Evolutionary conservation across 2,888 invertebrate species (phyloP).

Genomic region (Abrostola tripartita): DNA sequence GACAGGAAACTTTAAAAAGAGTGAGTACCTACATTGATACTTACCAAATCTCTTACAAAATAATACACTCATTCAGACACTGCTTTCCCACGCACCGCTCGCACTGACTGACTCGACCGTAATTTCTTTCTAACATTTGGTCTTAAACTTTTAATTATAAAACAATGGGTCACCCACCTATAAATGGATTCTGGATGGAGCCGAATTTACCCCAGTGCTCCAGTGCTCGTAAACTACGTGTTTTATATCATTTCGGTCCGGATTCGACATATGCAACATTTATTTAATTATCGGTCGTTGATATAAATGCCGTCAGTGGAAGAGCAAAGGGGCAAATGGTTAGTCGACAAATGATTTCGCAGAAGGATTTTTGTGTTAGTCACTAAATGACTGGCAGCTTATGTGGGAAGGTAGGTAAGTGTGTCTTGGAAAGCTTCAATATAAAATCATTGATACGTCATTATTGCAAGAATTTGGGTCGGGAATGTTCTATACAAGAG

Average conservation of each 20-base stretch:
- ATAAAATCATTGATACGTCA: constrained; percentile 24
- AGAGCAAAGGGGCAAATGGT: constrained; percentile 29
- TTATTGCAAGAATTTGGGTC: no score
- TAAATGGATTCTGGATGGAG: constrained; percentile 32
- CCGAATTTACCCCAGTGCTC: constrained; percentile 29
- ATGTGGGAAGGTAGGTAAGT: constrained; percentile 12
- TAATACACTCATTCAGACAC: neutral
- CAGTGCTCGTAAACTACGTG: constrained; percentile 65
- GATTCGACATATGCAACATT: constrained; percentile 64
- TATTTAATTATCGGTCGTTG: constrained; percentile 64
- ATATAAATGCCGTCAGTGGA: constrained; percentile 39
- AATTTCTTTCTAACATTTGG: constrained; percentile 28
- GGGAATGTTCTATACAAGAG: no score
- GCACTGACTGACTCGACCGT: constrained; percentile 18
- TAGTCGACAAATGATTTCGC: constrained; percentile 53
- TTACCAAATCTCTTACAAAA: no score
- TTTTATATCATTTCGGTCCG: constrained; percentile 65
- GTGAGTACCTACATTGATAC: no score
- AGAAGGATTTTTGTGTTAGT: constrained; percentile 55
- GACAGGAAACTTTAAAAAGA: no score
- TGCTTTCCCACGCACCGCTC: constrained; percentile 26
- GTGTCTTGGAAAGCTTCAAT: constrained; percentile 21
- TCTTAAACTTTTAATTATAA: constrained; percentile 25
- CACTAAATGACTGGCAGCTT: constrained; percentile 49
- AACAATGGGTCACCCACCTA: constrained; percentile 51